Evolutionary conservation across 2,797 vertebrate genomes (phyloP).

Genomic region (Urocyon cinereoargenteus): DNA sequence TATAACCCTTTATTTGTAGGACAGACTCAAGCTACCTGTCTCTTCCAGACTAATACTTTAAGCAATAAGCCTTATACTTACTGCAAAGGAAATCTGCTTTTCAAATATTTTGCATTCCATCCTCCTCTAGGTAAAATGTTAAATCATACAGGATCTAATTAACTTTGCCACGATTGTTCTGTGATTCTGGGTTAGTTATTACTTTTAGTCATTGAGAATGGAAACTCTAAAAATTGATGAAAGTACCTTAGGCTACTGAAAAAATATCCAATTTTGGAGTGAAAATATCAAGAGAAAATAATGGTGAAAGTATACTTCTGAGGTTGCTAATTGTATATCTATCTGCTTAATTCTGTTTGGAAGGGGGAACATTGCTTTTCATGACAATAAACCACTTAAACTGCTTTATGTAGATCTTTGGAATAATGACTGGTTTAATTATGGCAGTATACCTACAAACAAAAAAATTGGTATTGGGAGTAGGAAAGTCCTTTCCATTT

Average conservation of each 20-base stretch:
- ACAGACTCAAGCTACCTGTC: neutral
- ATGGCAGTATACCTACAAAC: neutral
- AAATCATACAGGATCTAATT: neutral
- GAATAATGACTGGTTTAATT: conserved; percentile 31
- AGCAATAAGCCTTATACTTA: neutral
- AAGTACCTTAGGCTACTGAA: neutral
- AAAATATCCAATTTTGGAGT: conserved; percentile 29
- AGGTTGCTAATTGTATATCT: conserved; percentile 42
- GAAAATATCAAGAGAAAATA: neutral
- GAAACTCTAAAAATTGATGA: conserved; percentile 50
- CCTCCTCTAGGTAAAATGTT: conserved; percentile 38
- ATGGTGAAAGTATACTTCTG: neutral
- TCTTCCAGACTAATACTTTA: conserved; percentile 24
- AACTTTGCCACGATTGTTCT: conserved; percentile 28
- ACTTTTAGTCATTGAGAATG: conserved; percentile 25
- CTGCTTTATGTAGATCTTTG: neutral
- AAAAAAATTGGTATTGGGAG: neutral
- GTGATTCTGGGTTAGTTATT: conserved; percentile 9
- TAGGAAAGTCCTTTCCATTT: neutral
- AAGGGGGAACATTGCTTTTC: conserved; percentile 44
- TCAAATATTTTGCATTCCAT: conserved; percentile 20
- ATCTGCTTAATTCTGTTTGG: conserved; percentile 6
- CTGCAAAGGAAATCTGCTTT: conserved; percentile 61
- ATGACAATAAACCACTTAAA: conserved; percentile 20
- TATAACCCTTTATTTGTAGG: neutral